Percentiles rank a stretch among this genome's conserved stretches.
Conservation (phyloP, 1,140 invertebrate genomes). For the Lamellibrachia luymesi region DNA sequence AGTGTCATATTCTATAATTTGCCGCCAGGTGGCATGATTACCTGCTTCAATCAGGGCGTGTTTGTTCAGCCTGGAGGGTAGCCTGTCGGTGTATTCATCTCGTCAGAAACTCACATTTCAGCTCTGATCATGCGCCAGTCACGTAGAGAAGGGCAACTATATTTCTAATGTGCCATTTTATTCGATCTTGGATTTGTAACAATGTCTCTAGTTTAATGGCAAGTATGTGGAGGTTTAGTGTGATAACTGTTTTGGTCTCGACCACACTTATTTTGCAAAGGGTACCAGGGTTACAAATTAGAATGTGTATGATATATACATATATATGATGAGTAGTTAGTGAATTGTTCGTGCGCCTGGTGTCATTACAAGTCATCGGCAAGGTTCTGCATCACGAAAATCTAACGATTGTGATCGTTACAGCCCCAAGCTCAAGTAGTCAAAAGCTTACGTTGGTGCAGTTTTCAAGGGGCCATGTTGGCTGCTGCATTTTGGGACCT, state of each 20-base stretch:
- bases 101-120: background rate
- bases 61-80: background rate
- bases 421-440: background rate
- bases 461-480: background rate
- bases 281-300: background rate
- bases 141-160: background rate
- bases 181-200: background rate
- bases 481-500: background rate
- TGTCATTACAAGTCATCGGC: too few relatives aligned
- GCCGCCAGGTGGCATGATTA: background rate
- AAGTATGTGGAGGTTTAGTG: background rate
- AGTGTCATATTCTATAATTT: background rate
- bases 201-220: background rate
- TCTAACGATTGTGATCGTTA: background rate
- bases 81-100: background rate
- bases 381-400: background rate
- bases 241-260: constrained; percentile 4
- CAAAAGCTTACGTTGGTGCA: background rate
- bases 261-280: background rate
- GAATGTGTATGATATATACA: constrained; percentile 5
- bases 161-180: background rate
- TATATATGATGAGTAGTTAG: background rate
- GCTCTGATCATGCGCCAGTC: background rate
- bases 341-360: background rate
- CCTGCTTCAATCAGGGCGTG: background rate